A percentile compares a stretch with the other conserved stretches of the same genome.
These are phyloP conservation scores for Antigone vipio DNA, from an alignment of 2,113 vertebrate species.

Conservation along the genomic window DNA sequence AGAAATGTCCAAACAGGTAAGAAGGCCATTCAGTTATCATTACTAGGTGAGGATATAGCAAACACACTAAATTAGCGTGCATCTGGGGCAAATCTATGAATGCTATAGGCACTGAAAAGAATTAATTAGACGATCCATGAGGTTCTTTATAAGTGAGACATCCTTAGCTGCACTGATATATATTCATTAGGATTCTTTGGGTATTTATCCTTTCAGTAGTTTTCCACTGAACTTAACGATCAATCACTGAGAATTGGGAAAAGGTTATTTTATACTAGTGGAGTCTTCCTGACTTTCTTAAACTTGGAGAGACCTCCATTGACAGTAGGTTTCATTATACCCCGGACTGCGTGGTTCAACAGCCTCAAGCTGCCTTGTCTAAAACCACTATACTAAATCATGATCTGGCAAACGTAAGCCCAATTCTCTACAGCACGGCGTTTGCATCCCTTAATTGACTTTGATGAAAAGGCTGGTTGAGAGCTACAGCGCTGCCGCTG, in stretches of 20 bases:
- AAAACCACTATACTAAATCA: neutral
- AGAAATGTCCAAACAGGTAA: neutral
- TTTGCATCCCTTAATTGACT: constrained; percentile 24
- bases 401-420: neutral
- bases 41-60: neutral
- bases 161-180: neutral
- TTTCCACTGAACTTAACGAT: neutral
- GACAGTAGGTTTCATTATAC: neutral
- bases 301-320: neutral
- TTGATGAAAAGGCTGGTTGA: constrained; percentile 21
- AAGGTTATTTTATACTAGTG: neutral
- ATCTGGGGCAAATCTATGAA: neutral
- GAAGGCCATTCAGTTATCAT: neutral
- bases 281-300: neutral
- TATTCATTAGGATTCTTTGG: neutral
- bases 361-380: neutral
- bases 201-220: neutral
- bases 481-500: neutral
- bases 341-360: neutral
- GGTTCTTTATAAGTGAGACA: neutral
- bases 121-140: neutral
- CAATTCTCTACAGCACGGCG: neutral
- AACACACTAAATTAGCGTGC: neutral
- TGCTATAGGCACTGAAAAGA: neutral
- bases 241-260: neutral